Evolutionary conservation across 2,113 vertebrate species (phyloP).

Genomic region (Puntigrus tetrazona): DNA sequence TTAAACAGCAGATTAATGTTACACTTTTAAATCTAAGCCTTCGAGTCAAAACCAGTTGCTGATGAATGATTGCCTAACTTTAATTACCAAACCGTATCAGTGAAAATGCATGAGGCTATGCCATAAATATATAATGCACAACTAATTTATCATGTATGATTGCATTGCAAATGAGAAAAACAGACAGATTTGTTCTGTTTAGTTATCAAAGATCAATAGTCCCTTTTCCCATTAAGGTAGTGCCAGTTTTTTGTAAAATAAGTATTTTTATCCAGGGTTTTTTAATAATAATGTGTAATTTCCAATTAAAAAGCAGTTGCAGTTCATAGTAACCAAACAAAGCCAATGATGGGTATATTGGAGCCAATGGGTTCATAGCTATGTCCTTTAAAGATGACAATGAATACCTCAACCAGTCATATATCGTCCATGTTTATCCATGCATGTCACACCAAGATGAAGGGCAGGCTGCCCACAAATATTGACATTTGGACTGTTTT

Average conservation of each 20-base stretch:
- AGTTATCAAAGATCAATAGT: neutral
- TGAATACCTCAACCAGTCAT: neutral
- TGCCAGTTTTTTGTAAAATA: neutral
- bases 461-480: constrained; percentile 3
- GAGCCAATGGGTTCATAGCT: neutral
- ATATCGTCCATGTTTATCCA: neutral
- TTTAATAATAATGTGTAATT: neutral
- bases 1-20: neutral
- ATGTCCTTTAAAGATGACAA: constrained; percentile 15
- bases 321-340: neutral
- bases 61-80: constrained; percentile 26
- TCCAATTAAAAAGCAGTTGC: neutral
- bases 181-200: neutral
- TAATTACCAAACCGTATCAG: neutral
- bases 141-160: neutral
- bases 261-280: neutral
- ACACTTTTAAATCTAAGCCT: neutral
- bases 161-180: neutral
- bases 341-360: neutral
- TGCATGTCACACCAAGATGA: constrained; percentile 12
- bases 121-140: constrained; percentile 23
- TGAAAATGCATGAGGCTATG: neutral
- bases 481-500: constrained; percentile 32
- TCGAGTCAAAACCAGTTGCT: constrained; percentile 6
- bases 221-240: neutral